Percentiles rank a stretch among this genome's conserved stretches.
phyloP scores from a whole-genome alignment of 2,113 vertebrate species.

The Capreolus pygargus region DNA sequence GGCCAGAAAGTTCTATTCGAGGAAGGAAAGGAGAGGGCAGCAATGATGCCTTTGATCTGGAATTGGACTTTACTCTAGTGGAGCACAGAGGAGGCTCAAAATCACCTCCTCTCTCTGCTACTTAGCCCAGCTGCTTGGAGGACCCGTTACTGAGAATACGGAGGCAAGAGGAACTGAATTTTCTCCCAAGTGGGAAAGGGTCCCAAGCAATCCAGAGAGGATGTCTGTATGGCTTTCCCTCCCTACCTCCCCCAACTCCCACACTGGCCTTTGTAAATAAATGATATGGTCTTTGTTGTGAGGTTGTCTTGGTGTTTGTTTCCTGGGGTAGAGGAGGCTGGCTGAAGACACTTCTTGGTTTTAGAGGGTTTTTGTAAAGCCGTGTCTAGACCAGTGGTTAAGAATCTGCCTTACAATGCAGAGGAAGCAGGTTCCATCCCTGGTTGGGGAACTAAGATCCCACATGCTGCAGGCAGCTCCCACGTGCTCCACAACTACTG shows the following conservation, averaged over 20 bases:
- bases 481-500: not conserved
- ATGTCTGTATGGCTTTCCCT: not conserved
- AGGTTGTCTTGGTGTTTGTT: slow-evolving; percentile 13
- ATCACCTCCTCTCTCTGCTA: not conserved
- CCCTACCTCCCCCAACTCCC: not conserved
- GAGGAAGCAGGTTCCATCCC: not conserved
- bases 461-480: not conserved
- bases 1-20: slow-evolving; percentile 11
- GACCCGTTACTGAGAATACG: not conserved
- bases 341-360: not conserved
- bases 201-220: not conserved
- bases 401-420: not conserved
- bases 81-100: not conserved
- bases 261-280: slow-evolving; percentile 74
- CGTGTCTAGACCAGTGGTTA: not conserved
- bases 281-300: slow-evolving; percentile 62
- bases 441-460: not conserved
- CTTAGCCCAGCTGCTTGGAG: not conserved
- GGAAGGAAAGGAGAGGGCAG: not conserved
- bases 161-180: not conserved
- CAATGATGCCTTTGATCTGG: not conserved
- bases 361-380: not conserved
- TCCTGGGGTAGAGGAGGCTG: not conserved
- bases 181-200: not conserved
- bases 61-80: not conserved